Base-by-base conservation (phyloP, 2,888 invertebrate species). In the Auanema sp. region DNA sequence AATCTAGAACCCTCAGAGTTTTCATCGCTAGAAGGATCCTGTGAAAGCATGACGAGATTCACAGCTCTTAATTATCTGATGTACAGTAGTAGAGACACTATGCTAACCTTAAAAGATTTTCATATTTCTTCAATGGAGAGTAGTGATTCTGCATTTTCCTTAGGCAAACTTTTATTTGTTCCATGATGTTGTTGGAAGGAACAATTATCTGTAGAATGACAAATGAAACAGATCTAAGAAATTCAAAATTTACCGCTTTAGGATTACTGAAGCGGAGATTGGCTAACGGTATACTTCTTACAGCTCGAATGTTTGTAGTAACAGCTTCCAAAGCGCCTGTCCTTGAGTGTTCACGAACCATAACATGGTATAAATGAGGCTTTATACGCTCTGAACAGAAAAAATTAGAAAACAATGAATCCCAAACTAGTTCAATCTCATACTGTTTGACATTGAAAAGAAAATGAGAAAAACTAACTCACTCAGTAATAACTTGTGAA, bases 101-200 rank as follows among this genome's bases (percentile, higher is more conserved):
- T 4, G 25, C 4, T 1, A 43, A 60, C 60, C 64, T 68, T 65
- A 73, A 58, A 52, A 96, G 89, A 81, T 92, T 89, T 85, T 96
- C 93, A 69, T 96, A 87, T 84, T 96, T 96, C 83, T 93, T 93
- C 76, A 94, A 85, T 0, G 95, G 95, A 33, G 93, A 90, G 85
- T 93, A 93, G 24, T 93, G 91, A 83, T 90, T 90, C 87, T 94
- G 93, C 85, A 95, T 89, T 77, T 90, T 89, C 67, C 89, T 88
- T 81, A 95, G 89, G 84, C 90, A 83, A 58, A 83, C 76, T 56
- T 84, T 89, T 80, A 93, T 92, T 69, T 89, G 88, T 58, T 90
- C 89, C 84, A 93, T 86, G 54, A 90, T 56, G 0, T 62, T n/a
- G 1, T 49, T 14, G 1, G 69, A 58, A 0, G 75, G 75, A 8